Conservation (phyloP, 2,113 vertebrate species). For the Rattus rattus region DNA sequence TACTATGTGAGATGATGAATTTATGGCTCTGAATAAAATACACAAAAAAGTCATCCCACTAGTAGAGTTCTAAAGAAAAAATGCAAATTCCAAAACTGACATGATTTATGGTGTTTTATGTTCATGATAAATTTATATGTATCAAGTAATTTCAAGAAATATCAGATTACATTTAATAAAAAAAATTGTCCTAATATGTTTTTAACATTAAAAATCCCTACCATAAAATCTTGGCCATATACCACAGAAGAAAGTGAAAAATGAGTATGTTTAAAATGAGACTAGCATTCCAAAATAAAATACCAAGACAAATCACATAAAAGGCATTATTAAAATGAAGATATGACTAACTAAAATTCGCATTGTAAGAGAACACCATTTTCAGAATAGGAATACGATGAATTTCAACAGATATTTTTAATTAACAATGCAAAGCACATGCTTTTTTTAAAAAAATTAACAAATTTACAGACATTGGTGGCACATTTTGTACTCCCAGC, state of each 20-base stretch:
- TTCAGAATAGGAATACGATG: background rate
- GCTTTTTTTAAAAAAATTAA: background rate
- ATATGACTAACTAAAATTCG: background rate
- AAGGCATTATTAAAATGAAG: background rate
- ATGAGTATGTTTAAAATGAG: background rate
- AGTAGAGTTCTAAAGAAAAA: background rate
- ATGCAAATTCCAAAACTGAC: background rate
- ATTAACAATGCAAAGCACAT: constrained; percentile 21
- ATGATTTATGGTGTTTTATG: background rate
- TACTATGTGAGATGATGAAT: background rate
- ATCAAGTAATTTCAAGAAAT: background rate
- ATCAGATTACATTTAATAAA: background rate
- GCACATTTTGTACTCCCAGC: background rate
- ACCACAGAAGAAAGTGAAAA: background rate
- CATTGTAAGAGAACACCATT: background rate
- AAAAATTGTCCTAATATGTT: background rate
- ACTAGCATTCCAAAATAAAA: background rate
- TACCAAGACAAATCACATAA: background rate
- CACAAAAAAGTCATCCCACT: background rate
- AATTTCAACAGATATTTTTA: constrained; percentile 28
- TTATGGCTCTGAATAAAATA: background rate
- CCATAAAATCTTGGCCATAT: constrained; percentile 44
- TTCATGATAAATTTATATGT: constrained; percentile 7
- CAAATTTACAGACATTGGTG: background rate
- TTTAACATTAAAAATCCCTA: background rate